phyloP scores from a whole-genome alignment of 1,140 invertebrate species.

The Oncopodura yosiiana region DNA sequence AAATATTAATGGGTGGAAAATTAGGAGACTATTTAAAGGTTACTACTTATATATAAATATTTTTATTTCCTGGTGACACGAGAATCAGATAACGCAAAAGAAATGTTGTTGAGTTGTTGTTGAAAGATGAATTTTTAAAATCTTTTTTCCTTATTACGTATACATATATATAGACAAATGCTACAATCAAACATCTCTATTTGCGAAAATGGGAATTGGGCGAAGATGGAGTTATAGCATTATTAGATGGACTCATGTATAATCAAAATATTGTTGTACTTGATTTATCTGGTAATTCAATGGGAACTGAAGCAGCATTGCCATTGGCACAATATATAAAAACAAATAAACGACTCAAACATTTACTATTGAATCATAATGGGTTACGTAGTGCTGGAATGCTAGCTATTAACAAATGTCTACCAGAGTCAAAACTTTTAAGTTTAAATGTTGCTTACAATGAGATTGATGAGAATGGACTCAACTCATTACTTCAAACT shows the following conservation, averaged over 20 bases:
- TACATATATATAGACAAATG: conserved; percentile 13
- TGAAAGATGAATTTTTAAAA: not conserved
- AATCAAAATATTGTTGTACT: conserved; percentile 17
- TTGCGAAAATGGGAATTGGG: conserved; percentile 24
- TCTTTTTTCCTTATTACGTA: not conserved
- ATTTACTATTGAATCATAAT: conserved; percentile 26
- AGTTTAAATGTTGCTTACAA: conserved; percentile 23
- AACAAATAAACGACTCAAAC: conserved; percentile 12
- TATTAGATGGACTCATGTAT: conserved; percentile 16
- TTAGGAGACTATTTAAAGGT: conserved; percentile 18
- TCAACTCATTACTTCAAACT: conserved; percentile 8
- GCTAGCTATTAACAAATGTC: not conserved
- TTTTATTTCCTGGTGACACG: conserved; percentile 6
- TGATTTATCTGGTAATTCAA: conserved; percentile 14
- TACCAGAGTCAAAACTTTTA: not conserved
- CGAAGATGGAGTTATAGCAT: conserved; percentile 21
- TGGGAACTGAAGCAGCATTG: conserved; percentile 14
- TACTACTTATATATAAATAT: not conserved
- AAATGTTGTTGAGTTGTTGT: not conserved
- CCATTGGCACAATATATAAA: conserved; percentile 11
- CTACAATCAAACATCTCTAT: conserved; percentile 14
- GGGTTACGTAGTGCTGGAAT: conserved; percentile 21
- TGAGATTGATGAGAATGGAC: conserved; percentile 1
- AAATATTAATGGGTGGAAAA: conserved; percentile 12
- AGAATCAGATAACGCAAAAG: too few species aligned